A percentile compares a stretch with the other conserved stretches of the same genome.
These are phyloP conservation scores for Sturnira hondurensis DNA, from an alignment of 2,113 vertebrate species.

Conservation along the genomic window DNA sequence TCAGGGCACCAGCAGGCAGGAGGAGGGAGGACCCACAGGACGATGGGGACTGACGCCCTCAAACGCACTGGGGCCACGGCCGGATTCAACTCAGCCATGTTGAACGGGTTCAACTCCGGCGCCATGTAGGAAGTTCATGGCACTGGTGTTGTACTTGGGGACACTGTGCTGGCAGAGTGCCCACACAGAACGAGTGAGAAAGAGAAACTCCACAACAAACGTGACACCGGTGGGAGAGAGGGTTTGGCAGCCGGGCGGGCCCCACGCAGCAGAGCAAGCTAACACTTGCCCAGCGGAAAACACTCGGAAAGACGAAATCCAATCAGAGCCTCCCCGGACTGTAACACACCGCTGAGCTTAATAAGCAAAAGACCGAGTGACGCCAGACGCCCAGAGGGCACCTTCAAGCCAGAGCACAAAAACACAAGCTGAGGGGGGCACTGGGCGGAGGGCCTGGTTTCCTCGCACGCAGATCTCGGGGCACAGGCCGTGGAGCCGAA, in stretches of 20 bases:
- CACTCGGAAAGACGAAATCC: accelerated
- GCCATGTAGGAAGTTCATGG: accelerated
- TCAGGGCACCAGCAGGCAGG: neutral
- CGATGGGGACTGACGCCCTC: accelerated
- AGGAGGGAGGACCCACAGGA: accelerated
- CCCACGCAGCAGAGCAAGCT: neutral
- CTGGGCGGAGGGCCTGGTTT: neutral
- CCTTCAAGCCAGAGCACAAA: neutral
- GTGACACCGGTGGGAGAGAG: accelerated
- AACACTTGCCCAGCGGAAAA: no score
- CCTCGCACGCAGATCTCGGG: neutral
- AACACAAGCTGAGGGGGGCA: neutral
- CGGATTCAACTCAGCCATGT: no score
- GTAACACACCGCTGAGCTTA: neutral
- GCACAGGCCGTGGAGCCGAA: neutral
- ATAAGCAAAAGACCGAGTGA: neutral
- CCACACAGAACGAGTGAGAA: neutral
- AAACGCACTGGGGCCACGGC: accelerated
- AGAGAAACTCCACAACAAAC: neutral
- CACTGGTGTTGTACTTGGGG: accelerated
- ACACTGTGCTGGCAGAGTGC: neutral
- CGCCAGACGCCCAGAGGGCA: neutral
- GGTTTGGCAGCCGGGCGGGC: neutral
- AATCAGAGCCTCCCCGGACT: accelerated
- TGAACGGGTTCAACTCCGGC: neutral